Evolutionary conservation across 2,113 vertebrate genomes (phyloP).

Genomic region (Syngnathus floridae): DNA sequence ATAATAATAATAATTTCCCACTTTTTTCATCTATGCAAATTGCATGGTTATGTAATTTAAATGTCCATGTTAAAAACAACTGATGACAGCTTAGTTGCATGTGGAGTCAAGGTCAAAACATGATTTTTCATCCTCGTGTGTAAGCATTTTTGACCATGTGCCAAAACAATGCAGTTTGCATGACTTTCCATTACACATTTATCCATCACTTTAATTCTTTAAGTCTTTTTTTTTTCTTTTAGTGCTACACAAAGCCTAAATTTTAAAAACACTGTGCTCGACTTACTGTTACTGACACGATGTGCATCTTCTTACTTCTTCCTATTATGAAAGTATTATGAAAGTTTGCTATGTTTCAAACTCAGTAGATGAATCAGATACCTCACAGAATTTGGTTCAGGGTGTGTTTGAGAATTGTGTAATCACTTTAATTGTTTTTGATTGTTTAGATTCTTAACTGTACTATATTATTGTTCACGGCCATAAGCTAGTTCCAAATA

Average conservation of each 20-base stretch:
- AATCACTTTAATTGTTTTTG: background rate
- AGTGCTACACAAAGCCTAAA: background rate
- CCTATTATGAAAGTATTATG: slow-evolving; percentile 10
- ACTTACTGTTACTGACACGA: background rate
- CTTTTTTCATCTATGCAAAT: background rate
- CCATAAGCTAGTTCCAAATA: background rate
- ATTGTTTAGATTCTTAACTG: background rate
- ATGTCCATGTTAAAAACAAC: background rate
- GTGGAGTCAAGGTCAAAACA: background rate
- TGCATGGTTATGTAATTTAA: background rate
- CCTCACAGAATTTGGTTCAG: slow-evolving; percentile 3
- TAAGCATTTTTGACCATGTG: slow-evolving; percentile 42
- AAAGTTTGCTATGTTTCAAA: slow-evolving; percentile 24
- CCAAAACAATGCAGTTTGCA: slow-evolving; percentile 39
- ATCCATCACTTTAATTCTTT: background rate
- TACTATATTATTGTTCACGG: background rate
- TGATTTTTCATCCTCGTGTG: slow-evolving; percentile 42
- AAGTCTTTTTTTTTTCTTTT: background rate
- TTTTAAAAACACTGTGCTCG: background rate
- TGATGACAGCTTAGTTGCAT: background rate
- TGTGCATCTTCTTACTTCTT: slow-evolving; percentile 14
- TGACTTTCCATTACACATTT: slow-evolving; percentile 17
- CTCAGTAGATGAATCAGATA: slow-evolving; percentile 27
- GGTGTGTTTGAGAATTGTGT: background rate
- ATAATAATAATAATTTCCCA: background rate